Base-by-base conservation (phyloP, 2,113 vertebrate genomes). In the Numida meleagris region DNA sequence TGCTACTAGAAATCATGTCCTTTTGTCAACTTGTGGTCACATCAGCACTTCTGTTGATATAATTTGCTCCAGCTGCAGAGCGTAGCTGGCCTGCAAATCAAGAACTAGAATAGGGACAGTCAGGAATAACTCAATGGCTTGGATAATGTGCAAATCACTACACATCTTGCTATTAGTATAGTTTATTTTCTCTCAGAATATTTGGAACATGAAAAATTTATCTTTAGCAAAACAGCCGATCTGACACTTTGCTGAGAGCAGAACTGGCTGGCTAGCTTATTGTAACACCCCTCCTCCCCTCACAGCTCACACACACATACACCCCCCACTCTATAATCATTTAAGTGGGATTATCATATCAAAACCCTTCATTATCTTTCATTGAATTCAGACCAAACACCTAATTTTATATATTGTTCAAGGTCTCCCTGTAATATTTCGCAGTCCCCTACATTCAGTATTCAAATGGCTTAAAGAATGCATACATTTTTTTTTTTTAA, bases 21-120 rank as follows among this genome's bases (percentile, higher is more conserved):
- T 98, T 98, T 98, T 98, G 98, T 98, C 98, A 98, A 98, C 98
- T 98, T 98, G 98, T 98, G 98, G 98, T 98, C 98, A 98, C 98
- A 98, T 98, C 98, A 98, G 98, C 98, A 98, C 97, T 98, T 98
- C 98, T 98, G 98, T 98, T 98, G 98, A 98, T 98, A 98, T 98
- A 98, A 98, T 98, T 98, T 98, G 97, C 98, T 98, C 98, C 98
- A 98, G 98, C 98, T 98, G 98, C 98, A 98, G 97, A 98, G 98
- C 97, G 36, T 97, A 98, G 98, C 98, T 98, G 98, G 98, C 98
- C 98, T 98, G 97, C 98, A 98, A 98, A 98, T 98, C 98, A 98
- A 98, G 98, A 98, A 98, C 98, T 97, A 98, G 98, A 98, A 98
- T 98, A 98, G 98, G 98, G 98, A 98, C 98, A 98, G 98, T 98